A percentile compares a stretch with the other conserved stretches of the same genome.
Conservation (phyloP, 1,140 invertebrate genomes). For the Platorchestia sp. region DNA sequence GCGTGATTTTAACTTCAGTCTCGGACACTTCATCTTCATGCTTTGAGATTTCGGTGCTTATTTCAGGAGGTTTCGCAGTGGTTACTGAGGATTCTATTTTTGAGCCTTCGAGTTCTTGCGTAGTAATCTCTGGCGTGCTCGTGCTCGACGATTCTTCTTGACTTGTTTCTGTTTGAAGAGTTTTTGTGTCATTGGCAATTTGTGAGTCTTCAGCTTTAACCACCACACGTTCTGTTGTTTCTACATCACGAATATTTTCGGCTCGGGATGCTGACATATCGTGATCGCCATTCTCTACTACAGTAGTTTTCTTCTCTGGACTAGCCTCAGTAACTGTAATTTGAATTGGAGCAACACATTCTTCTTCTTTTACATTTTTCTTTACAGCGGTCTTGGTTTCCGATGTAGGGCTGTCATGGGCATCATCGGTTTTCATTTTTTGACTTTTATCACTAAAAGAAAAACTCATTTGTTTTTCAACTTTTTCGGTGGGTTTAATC, state of each 20-base stretch:
- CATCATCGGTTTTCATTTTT: not conserved
- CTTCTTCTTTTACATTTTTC: not conserved
- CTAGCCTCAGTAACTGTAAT: slow-evolving; percentile 47
- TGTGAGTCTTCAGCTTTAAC: not conserved
- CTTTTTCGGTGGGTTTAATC: slow-evolving; percentile 19
- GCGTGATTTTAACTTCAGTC: not conserved
- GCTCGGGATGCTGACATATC: not conserved
- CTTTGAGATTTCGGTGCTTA: not conserved
- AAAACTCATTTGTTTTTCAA: not conserved
- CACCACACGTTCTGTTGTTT: not conserved
- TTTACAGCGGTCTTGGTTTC: not conserved
- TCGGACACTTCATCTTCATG: not conserved
- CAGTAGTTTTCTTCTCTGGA: slow-evolving; percentile 16
- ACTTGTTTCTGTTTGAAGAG: not conserved
- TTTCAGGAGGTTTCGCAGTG: not conserved
- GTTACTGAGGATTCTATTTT: not conserved
- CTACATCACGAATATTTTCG: not conserved
- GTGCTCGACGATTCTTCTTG: not conserved
- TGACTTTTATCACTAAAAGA: not conserved
- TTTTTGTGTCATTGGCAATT: not conserved
- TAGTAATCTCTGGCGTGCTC: not conserved
- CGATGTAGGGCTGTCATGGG: not conserved
- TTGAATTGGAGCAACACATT: not conserved
- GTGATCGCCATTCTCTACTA: not conserved
- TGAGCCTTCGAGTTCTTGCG: not conserved